phyloP scores from a whole-genome alignment of 2,888 invertebrate species.

The Drosophila prolongata region DNA sequence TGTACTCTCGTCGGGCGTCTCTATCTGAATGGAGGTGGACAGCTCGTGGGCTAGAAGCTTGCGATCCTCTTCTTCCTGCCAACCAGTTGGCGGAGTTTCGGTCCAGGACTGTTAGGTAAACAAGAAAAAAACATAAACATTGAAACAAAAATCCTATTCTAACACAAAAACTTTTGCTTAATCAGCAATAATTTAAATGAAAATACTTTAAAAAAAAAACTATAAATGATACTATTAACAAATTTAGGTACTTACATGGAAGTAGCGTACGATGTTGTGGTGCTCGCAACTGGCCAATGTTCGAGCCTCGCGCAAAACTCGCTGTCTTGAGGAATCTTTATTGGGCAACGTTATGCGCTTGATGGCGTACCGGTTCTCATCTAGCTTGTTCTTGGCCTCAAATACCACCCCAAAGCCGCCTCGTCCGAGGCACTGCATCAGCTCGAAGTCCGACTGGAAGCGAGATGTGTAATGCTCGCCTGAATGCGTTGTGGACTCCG shows the following conservation, averaged over 20 bases:
- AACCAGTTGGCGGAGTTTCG: slow-evolving; percentile 94
- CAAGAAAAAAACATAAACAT: too few species aligned
- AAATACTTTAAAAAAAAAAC: too few species aligned
- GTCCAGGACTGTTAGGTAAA: slow-evolving; percentile 89
- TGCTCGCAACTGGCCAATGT: slow-evolving; percentile 98
- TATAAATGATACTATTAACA: too few species aligned
- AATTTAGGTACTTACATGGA: slow-evolving; percentile 72
- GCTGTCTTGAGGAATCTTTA: slow-evolving; percentile 92
- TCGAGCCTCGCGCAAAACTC: slow-evolving; percentile 97
- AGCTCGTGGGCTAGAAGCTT: slow-evolving; percentile 82
- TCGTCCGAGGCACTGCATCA: slow-evolving; percentile 91
- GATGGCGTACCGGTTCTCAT: slow-evolving; percentile 97
- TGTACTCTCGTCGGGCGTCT: slow-evolving; percentile 82
- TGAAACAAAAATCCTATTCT: too few species aligned
- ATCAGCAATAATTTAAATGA: too few species aligned
- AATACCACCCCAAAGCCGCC: slow-evolving; percentile 99
- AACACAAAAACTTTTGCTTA: too few species aligned
- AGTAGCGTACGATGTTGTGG: slow-evolving; percentile 96
- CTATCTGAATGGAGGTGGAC: slow-evolving; percentile 84
- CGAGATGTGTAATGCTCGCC: slow-evolving; percentile 85
- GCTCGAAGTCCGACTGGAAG: slow-evolving; percentile 93
- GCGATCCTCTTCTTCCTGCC: slow-evolving; percentile 93
- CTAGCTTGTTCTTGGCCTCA: slow-evolving; percentile 96
- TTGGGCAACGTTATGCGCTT: slow-evolving; percentile 96
- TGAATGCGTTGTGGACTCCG: slow-evolving; percentile 80